Conservation (phyloP, 2,888 invertebrate species). For the Salticus scenicus region DNA sequence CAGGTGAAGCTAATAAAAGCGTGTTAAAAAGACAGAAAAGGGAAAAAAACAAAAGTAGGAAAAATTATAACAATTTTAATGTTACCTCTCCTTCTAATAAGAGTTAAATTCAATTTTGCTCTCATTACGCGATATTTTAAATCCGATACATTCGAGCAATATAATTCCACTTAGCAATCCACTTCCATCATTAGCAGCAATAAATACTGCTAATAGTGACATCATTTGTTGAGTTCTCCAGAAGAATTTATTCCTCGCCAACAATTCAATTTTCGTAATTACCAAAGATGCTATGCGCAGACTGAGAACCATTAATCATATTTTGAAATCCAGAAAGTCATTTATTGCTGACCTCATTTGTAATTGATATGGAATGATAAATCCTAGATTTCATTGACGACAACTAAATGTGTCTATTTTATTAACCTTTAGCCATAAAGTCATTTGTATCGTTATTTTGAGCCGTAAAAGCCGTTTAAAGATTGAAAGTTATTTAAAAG, state of each 20-base stretch:
- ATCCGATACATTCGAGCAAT: too few relatives aligned
- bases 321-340: neutral
- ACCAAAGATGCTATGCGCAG: slow-evolving; percentile 1
- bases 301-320: neutral
- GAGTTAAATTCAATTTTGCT: too few relatives aligned
- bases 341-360: slow-evolving; percentile 7
- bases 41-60: too few relatives aligned
- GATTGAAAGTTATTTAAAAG: neutral
- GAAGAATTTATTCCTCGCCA: neutral
- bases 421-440: neutral
- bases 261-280: slow-evolving; percentile 17
- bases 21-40: too few relatives aligned
- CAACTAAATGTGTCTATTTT: slow-evolving; percentile 15
- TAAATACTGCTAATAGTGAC: neutral
- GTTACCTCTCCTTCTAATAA: too few relatives aligned
- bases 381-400: slow-evolving; percentile 1
- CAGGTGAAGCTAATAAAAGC: too few relatives aligned
- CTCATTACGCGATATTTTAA: too few relatives aligned
- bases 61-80: too few relatives aligned
- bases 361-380: slow-evolving; percentile 7
- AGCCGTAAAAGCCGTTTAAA: neutral
- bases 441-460: neutral
- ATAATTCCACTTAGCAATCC: too few relatives aligned
- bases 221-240: neutral
- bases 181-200: neutral